Base-by-base conservation (phyloP, 2,113 vertebrate genomes). In the Arizona elegans region DNA sequence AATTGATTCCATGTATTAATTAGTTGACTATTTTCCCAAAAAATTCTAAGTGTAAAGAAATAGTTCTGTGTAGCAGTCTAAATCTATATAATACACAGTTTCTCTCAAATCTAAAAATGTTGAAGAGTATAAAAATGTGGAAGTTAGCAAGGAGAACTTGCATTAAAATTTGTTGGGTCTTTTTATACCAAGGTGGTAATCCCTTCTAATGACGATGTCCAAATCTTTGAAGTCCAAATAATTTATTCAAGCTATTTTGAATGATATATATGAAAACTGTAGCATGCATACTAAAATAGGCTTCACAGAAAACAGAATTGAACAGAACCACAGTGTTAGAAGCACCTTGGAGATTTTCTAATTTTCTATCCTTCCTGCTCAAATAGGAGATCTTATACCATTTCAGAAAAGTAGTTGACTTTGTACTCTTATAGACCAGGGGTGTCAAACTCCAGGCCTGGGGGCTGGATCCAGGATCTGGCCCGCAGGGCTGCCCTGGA, bases 1-100 rank as follows among this genome's bases (percentile, higher is more conserved):
- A 92, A 87, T 58, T 89, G 81, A 90, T 95, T 86, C 5, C 13
- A 92, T 94, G 95, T 95, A 92, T 92, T 95, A 95, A 96, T 93
- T 96, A 94, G 91, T 1, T 95, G 95, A 95, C 96, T 94, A 87
- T 53, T 94, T 86, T 94, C 55, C 87, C 90, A 94, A 93, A 65
- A 92, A 87, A 92, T 93, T 94, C 11, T 56, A 17, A 5, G 12
- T 56, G 33, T 26, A 38, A 33, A 58, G n/a, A 89, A 70, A 92
- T 93, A 93, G 59, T 1, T 56, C 2, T 4, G 5, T 55, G 92
- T 50, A 88, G 29, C 29, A 70, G 58, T 62, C 33, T 7, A 87
- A 75, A 47, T 86, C 65, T 88, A 54, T 89, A 50, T 33, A 29
- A 33, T n/a, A 15, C 26, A 59, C 38, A 17, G 24, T 5, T 23